Conservation (phyloP, 2,113 vertebrate genomes). For the Urocitellus parryii region DNA sequence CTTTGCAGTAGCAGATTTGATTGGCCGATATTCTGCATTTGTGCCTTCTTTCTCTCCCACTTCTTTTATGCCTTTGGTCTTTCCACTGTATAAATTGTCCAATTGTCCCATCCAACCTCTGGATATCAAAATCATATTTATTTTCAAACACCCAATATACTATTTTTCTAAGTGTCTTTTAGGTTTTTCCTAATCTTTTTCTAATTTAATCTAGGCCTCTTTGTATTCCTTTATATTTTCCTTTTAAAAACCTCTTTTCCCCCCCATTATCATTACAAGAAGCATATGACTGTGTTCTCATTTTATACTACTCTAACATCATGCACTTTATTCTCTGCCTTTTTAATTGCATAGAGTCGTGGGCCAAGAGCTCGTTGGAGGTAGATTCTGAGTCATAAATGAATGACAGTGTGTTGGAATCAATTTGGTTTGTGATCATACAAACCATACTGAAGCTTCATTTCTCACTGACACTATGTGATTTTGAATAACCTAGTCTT, state of each 20-base stretch:
- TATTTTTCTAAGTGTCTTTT: constrained; percentile 56
- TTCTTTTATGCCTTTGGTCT: background rate
- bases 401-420: background rate
- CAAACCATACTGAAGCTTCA: background rate
- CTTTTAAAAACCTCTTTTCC: constrained; percentile 38
- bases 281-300: background rate
- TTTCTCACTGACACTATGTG: background rate
- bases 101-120: background rate
- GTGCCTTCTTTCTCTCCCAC: background rate
- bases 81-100: background rate
- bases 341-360: background rate
- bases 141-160: constrained; percentile 14
- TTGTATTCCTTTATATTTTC: constrained; percentile 24
- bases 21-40: background rate
- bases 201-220: background rate
- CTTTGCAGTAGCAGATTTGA: background rate
- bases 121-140: constrained; percentile 26
- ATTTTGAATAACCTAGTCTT: background rate
- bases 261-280: constrained; percentile 16
- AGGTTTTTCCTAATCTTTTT: constrained; percentile 40
- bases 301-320: background rate
- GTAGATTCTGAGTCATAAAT: constrained; percentile 21
- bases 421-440: background rate
- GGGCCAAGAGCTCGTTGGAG: background rate
- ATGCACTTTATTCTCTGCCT: background rate